Evolutionary conservation across 2,888 invertebrate species (phyloP), one percentile per base, ranked within the genome.

Genomic region (Eupithecia pulchellata): DNA sequence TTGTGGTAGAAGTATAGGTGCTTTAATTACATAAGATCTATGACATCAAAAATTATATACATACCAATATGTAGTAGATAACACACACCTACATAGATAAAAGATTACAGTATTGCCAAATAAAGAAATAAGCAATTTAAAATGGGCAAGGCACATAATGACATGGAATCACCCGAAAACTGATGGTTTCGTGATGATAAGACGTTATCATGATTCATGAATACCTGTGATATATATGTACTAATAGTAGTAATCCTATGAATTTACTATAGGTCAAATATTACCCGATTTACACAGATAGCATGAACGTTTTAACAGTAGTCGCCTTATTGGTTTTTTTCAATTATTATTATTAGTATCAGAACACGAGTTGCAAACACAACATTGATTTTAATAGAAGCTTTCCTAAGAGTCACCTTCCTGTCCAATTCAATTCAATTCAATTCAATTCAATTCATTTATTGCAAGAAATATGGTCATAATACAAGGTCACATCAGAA

Each of bases 371-470:
- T 78, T 17, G 86, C 64, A 30, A 90, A 85, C n/a, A 89, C 74
- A 5, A 92, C 66, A 58, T 89, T 85, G n/a, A 90, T 71, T 75
- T 82, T 84, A 1, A 81, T 36, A 1, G 79, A 73, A 68, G 85
- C 81, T 78, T 91, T 92, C 77, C 89, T 86, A 30, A 79, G 80
- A 13, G 81, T 76, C 0, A 90, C 72, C 79, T 79, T 90, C 75
- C 87, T 83, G 29, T 91, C 86, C n/a, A n/a, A n/a, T n/a, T n/a
- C n/a, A n/a, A n/a, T n/a, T n/a, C n/a, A n/a, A n/a, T n/a, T n/a
- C n/a, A n/a, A n/a, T n/a, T n/a, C n/a, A n/a, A n/a, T n/a, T n/a
- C n/a, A n/a, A n/a, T n/a, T n/a, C n/a, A n/a, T n/a, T n/a, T n/a
- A n/a, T n/a, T n/a, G n/a, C n/a, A n/a, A n/a, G n/a, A n/a, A n/a